Evolutionary conservation across 2,888 invertebrate species (phyloP).

Genomic region (Ischnus inquisitorius): DNA sequence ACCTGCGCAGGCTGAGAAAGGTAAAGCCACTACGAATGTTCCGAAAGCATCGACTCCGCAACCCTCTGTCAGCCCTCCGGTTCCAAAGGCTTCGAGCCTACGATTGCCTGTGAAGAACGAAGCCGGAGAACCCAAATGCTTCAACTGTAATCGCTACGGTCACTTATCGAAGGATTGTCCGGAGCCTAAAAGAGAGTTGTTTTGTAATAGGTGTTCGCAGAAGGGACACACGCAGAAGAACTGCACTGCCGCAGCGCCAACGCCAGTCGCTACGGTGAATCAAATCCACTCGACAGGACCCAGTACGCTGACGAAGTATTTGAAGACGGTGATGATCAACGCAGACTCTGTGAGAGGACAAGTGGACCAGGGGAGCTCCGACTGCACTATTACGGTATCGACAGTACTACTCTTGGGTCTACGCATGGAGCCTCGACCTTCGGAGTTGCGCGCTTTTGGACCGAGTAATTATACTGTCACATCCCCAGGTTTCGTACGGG

Average conservation of each 20-base stretch:
- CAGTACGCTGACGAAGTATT: background rate
- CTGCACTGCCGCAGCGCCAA: background rate
- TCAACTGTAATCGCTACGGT: conserved; percentile 4
- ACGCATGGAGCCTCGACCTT: background rate
- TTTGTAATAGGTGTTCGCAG: background rate
- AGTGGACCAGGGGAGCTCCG: background rate
- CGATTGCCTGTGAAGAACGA: background rate
- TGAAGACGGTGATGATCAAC: background rate
- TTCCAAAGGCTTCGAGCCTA: no score
- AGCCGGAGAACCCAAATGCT: background rate
- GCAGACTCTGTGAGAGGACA: background rate
- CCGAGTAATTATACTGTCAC: background rate
- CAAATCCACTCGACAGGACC: background rate
- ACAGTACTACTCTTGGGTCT: background rate
- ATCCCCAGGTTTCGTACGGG: background rate
- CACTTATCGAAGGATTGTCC: background rate
- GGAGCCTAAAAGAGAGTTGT: background rate
- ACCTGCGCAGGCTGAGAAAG: background rate
- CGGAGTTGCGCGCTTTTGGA: background rate
- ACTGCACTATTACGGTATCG: background rate
- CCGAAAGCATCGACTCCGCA: no score
- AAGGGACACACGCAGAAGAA: background rate
- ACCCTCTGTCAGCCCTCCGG: no score
- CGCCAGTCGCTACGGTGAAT: background rate
- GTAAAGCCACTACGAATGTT: background rate